These are phyloP conservation scores for Oxyura jamaicensis DNA, from an alignment of 2,113 vertebrate species.

Conservation along the genomic window DNA sequence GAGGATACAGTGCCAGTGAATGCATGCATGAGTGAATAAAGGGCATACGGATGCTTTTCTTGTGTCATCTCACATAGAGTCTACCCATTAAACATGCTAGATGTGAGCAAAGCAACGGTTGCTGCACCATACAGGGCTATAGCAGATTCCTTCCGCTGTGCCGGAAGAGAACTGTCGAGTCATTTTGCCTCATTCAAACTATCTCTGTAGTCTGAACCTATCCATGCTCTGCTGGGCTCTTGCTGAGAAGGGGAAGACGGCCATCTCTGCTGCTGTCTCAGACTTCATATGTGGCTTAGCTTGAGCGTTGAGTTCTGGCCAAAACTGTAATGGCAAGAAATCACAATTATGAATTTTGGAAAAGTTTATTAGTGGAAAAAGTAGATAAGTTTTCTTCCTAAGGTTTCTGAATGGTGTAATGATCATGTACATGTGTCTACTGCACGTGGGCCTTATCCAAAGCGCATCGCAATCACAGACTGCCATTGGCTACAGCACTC, in stretches of 20 bases:
- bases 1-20: background rate
- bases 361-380: background rate
- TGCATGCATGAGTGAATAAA: background rate
- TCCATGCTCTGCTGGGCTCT: background rate
- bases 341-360: background rate
- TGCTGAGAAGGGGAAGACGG: background rate
- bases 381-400: background rate
- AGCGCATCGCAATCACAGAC: background rate
- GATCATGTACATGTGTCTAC: rapidly evolving
- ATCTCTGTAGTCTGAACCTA: background rate
- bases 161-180: background rate
- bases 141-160: background rate
- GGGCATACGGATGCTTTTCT: background rate
- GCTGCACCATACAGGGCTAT: background rate
- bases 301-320: background rate
- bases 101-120: background rate
- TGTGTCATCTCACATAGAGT: background rate
- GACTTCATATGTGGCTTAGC: background rate
- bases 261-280: rapidly evolving
- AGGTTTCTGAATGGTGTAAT: background rate
- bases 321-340: background rate
- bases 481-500: rapidly evolving
- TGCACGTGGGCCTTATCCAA: background rate
- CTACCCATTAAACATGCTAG: rapidly evolving
- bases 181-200: background rate